phyloP scores from a whole-genome alignment of 2,888 invertebrate genomes.

The Phaonia tiefii region DNA sequence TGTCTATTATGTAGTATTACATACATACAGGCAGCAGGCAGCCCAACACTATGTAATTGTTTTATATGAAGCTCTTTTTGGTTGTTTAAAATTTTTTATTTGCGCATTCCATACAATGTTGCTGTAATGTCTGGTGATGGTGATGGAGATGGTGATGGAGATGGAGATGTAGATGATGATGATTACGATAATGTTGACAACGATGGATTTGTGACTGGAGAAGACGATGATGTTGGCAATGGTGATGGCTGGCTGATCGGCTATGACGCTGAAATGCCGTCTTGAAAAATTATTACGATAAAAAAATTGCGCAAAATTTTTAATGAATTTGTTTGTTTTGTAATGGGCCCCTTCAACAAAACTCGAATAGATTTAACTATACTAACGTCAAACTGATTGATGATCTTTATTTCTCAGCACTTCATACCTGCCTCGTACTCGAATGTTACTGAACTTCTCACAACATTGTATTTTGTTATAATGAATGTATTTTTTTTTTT shows the following conservation, averaged over 20 bases:
- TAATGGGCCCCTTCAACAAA: not conserved
- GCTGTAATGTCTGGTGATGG: not conserved
- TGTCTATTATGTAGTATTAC: too few relatives aligned
- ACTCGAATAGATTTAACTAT: not conserved
- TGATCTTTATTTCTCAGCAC: not conserved
- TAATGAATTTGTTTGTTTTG: constrained; percentile 17
- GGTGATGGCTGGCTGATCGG: not conserved
- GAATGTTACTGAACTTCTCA: constrained; percentile 9
- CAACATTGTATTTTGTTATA: constrained; percentile 15
- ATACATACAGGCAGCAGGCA: too few relatives aligned
- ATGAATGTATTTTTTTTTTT: constrained; percentile 1
- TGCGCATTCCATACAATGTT: not conserved
- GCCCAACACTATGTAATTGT: constrained; percentile 17
- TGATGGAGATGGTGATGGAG: not conserved
- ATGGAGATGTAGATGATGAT: not conserved
- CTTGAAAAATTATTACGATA: too few relatives aligned
- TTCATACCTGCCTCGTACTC: not conserved
- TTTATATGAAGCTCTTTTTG: constrained; percentile 3
- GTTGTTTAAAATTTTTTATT: constrained; percentile 2
- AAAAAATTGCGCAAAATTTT: constrained; percentile 20
- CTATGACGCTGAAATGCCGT: too few relatives aligned
- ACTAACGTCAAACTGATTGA: not conserved
- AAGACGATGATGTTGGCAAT: not conserved
- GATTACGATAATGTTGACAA: not conserved
- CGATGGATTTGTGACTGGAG: not conserved